Evolutionary conservation across 2,113 vertebrate species (phyloP).

Genomic region (Grammomys dolichurus): DNA sequence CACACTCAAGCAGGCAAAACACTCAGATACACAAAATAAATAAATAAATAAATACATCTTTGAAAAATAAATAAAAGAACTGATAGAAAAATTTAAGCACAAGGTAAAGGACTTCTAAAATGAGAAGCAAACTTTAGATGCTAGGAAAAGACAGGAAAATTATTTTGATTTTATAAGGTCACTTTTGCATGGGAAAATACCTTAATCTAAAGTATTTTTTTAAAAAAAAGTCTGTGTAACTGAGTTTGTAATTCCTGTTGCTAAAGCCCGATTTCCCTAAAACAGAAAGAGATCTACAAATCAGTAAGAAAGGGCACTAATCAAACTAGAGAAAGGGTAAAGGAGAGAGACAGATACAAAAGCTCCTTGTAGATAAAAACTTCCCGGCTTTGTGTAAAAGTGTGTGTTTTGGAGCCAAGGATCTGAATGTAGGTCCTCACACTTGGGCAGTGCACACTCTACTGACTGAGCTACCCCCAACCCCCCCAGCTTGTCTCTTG

Average conservation of each 20-base stretch:
- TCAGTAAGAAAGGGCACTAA: background rate
- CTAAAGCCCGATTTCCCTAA: constrained; percentile 12
- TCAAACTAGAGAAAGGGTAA: background rate
- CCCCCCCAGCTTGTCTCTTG: too few species aligned
- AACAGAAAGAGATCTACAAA: background rate
- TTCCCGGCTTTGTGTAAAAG: background rate
- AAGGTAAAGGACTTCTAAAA: constrained; percentile 41
- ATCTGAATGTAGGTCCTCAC: background rate
- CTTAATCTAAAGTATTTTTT: background rate
- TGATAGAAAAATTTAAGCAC: constrained; percentile 4
- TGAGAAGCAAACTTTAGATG: background rate
- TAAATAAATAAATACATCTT: background rate
- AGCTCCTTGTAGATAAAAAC: background rate
- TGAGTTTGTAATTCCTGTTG: background rate
- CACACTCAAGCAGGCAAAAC: background rate
- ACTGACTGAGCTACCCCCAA: background rate
- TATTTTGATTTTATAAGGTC: background rate
- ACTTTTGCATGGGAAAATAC: background rate
- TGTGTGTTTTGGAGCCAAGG: background rate
- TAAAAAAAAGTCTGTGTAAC: background rate
- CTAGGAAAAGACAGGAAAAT: constrained; percentile 17
- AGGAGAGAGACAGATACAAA: background rate
- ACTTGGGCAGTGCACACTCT: background rate
- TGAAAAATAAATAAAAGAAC: background rate
- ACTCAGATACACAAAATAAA: background rate